phyloP scores from a whole-genome alignment of 2,888 invertebrate genomes.

The Netelia inedita region DNA sequence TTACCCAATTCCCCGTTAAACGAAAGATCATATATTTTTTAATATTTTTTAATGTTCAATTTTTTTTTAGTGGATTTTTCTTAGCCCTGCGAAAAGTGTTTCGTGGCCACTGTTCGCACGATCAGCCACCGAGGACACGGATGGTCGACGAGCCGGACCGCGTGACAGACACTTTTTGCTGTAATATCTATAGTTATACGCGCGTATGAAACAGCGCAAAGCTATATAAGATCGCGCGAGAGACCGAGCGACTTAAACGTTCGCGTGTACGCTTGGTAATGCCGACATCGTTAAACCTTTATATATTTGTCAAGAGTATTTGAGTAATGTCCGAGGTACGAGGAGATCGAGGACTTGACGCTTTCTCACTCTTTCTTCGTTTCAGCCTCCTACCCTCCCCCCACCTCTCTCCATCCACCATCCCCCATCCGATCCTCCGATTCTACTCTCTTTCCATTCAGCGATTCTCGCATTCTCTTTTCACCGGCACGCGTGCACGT shows the following conservation, averaged over 20 bases:
- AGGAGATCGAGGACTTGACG: constrained; percentile 65
- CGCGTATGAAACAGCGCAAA: neutral
- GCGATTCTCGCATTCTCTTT: constrained; percentile 47
- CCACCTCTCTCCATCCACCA: neutral
- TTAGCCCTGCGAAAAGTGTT: too few species aligned
- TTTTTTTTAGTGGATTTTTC: too few species aligned
- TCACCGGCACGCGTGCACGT: constrained; percentile 29
- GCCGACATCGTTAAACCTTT: constrained; percentile 77
- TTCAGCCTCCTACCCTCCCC: constrained; percentile 5
- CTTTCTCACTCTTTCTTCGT: constrained; percentile 52
- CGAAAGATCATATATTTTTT: too few species aligned
- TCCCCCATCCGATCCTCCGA: constrained; percentile 14
- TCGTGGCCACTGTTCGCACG: too few species aligned
- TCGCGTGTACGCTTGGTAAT: constrained; percentile 78
- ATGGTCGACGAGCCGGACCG: neutral
- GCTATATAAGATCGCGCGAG: constrained; percentile 41
- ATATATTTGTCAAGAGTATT: constrained; percentile 77
- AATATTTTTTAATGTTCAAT: too few species aligned
- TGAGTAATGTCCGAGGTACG: constrained; percentile 76
- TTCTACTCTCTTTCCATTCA: constrained; percentile 32
- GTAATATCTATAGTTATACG: neutral
- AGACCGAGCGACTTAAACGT: constrained; percentile 73
- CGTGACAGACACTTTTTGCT: neutral
- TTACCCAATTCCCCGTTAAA: too few species aligned
- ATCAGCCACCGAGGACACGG: too few species aligned